These are phyloP conservation scores for Gadus chalcogrammus DNA, from an alignment of 2,113 vertebrate genomes.

Conservation along the genomic window DNA sequence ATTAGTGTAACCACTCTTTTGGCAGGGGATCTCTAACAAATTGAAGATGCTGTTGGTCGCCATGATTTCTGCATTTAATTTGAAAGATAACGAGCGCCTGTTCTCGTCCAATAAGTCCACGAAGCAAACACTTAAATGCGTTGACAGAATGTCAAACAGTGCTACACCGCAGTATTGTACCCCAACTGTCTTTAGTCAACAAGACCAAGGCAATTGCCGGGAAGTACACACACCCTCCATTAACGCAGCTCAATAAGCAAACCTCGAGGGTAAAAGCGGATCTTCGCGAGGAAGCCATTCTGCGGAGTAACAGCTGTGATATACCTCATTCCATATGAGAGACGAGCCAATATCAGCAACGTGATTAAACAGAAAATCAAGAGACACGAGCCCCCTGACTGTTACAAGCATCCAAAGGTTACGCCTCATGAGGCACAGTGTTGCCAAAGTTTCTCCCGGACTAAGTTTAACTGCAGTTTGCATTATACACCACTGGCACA, in stretches of 20 bases:
- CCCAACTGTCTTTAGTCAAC: slow-evolving; percentile 38
- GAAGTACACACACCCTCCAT: slow-evolving; percentile 31
- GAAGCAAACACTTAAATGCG: slow-evolving; percentile 36
- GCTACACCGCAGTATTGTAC: slow-evolving; percentile 24
- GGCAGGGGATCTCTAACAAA: slow-evolving; percentile 50
- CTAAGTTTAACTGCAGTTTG: slow-evolving; percentile 8
- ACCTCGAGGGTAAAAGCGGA: slow-evolving; percentile 37
- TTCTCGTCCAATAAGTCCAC: slow-evolving; percentile 40
- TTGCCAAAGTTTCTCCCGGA: neutral
- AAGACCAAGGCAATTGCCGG: slow-evolving; percentile 37
- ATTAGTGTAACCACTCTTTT: slow-evolving; percentile 7
- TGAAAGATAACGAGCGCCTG: slow-evolving; percentile 58
- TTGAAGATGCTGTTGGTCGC: slow-evolving; percentile 39
- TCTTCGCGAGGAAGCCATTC: slow-evolving; percentile 47
- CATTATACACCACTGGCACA: slow-evolving; percentile 27
- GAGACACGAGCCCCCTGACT: slow-evolving; percentile 47
- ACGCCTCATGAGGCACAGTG: slow-evolving; percentile 35
- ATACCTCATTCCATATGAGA: slow-evolving; percentile 63
- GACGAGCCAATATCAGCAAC: slow-evolving; percentile 61
- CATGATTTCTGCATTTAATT: slow-evolving; percentile 34
- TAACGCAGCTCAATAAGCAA: slow-evolving; percentile 48
- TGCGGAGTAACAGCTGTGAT: slow-evolving; percentile 45
- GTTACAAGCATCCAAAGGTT: slow-evolving; percentile 42
- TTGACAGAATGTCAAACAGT: slow-evolving; percentile 51
- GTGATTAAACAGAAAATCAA: slow-evolving; percentile 65